Percentiles rank a stretch among this genome's conserved stretches.
phyloP scores from a whole-genome alignment of 2,888 invertebrate genomes.

The Hypomecis atomaria region DNA sequence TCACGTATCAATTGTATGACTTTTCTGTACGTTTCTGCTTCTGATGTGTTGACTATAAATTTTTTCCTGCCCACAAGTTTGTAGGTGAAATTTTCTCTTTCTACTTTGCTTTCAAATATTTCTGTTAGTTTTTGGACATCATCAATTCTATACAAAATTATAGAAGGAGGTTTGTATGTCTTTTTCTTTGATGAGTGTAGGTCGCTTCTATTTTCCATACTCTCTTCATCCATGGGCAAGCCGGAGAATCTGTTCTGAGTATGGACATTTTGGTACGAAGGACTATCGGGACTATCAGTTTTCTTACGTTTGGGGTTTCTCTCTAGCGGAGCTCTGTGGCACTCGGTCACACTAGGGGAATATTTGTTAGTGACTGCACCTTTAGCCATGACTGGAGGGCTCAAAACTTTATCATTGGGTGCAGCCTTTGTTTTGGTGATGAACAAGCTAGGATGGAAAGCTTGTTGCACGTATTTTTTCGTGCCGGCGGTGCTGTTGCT shows the following conservation, averaged over 20 bases:
- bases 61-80: not conserved
- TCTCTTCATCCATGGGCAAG: constrained; percentile 1
- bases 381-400: not conserved
- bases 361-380: not conserved
- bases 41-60: not conserved
- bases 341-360: not conserved
- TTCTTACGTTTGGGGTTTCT: constrained; percentile 2
- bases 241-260: constrained; percentile 1
- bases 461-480: constrained; percentile 32
- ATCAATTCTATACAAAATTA: not conserved
- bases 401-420: not conserved
- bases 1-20: not conserved
- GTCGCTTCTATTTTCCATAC: constrained; percentile 36
- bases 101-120: not conserved
- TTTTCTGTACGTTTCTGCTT: not conserved
- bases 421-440: constrained; percentile 25
- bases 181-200: constrained; percentile 22
- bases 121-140: not conserved
- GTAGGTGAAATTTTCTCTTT: not conserved
- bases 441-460: constrained; percentile 36
- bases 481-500: constrained; percentile 1
- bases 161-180: not conserved
- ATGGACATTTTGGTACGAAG: not conserved
- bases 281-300: not conserved
- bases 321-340: not conserved